Evolutionary conservation across 1,140 invertebrate genomes (phyloP), one percentile per base, ranked within the genome.

Genomic region (Heliconius eleuchia): DNA sequence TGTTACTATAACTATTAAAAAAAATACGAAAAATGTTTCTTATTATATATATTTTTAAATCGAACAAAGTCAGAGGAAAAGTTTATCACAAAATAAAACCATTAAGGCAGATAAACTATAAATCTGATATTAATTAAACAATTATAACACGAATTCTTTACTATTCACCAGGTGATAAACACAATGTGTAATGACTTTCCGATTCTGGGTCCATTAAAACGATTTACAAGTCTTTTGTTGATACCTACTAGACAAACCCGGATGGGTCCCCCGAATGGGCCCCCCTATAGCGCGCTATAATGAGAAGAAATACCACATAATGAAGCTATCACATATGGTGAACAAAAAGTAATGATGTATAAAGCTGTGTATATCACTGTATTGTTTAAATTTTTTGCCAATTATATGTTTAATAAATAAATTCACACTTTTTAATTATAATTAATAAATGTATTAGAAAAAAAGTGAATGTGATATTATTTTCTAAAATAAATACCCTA

Each of bases 251-350:
- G 87, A 87, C 88, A 89, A 89, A 88, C 85, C 83, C 83, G 83
- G 81, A 79, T 76, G 52, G 91, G 13, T 46, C 42, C 42, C 85
- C 83, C 83, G 83, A 82, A 79, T 76, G 57, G 91, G 42, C 13
- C 85, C 70, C 88, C 92, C 92, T 89, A 87, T 89, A 52, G 92
- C 85, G 91, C 88, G 88, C 83, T 80, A 89, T 94, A 93, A 94
- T 93, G 90, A 92, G 86, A 84, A 89, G 83, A 90, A 91, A 83
- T 85, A 86, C 84, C 83, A 84, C 81, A 84, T 84, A 91, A 94
- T 94, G 90, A 93, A 94, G 92, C 88, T 90, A 94, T 94, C 92
- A 92, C 91, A 92, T 89, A 85, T 90, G 90, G 82, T 80, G 73
- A 80, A 81, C 84, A 88, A 89, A 87, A 86, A 85, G 60, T 81